These are phyloP conservation scores for Platorchestia sp. DNA, from an alignment of 1,140 invertebrate species.

Conservation along the genomic window DNA sequence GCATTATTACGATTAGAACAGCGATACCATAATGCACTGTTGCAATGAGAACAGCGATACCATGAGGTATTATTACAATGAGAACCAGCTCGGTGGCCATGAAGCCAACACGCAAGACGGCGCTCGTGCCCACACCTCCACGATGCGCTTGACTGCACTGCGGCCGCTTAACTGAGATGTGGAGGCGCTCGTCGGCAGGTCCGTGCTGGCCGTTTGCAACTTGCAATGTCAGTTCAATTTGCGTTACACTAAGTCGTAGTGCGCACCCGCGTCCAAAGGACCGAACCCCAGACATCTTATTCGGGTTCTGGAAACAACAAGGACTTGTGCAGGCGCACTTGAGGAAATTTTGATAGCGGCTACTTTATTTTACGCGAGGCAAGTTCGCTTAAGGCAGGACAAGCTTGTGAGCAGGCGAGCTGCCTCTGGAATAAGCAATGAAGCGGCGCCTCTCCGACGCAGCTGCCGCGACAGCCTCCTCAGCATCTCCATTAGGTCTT, in stretches of 20 bases:
- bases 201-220: not conserved
- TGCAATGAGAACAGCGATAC: too few relatives aligned
- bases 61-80: not conserved
- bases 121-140: not conserved
- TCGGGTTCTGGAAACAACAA: conserved; percentile 4
- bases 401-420: conserved; percentile 12
- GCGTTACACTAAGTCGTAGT: not conserved
- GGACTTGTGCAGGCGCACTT: not conserved
- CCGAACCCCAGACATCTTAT: not conserved
- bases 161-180: not conserved
- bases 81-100: not conserved
- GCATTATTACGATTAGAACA: too few relatives aligned
- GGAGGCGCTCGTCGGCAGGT: not conserved
- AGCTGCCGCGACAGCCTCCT: not conserved
- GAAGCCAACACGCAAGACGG: not conserved
- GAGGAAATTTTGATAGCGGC: conserved; percentile 40
- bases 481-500: not conserved
- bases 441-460: not conserved
- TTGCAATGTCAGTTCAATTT: conserved; percentile 15
- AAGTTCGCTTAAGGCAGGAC: conserved; percentile 26
- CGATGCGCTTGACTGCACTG: not conserved
- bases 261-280: not conserved
- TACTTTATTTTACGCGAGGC: conserved; percentile 30
- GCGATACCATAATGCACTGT: too few relatives aligned
- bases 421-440: conserved; percentile 28